Percentiles rank a stretch among this genome's conserved stretches.
These are phyloP conservation scores for Nineta flava DNA, from an alignment of 2,888 invertebrate genomes.

Conservation along the genomic window DNA sequence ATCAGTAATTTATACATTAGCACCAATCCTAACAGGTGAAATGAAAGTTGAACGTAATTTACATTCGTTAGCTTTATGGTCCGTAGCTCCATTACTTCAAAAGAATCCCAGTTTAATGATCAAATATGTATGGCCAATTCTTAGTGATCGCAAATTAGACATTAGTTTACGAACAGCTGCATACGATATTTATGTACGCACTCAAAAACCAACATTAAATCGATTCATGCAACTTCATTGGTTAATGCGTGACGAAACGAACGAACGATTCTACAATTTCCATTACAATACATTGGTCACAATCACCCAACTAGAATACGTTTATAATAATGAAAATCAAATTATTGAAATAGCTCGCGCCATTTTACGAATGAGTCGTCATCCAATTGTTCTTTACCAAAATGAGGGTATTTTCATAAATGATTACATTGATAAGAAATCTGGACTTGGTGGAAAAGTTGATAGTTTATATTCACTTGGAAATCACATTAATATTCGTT, in stretches of 20 bases:
- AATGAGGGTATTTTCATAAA: conserved; percentile 21
- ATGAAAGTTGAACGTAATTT: conserved; percentile 20
- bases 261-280: conserved; percentile 30
- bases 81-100: conserved; percentile 19
- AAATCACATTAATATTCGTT: too few relatives aligned
- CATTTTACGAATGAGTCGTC: neutral
- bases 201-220: conserved; percentile 20
- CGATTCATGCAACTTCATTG: conserved; percentile 27
- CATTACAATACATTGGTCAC: conserved; percentile 29
- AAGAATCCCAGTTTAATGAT: conserved; percentile 17
- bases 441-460: conserved; percentile 22
- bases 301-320: conserved; percentile 18
- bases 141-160: conserved; percentile 25
- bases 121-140: conserved; percentile 30
- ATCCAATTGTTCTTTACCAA: conserved; percentile 14
- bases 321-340: too few relatives aligned
- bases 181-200: conserved; percentile 26
- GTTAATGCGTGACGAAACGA: conserved; percentile 28
- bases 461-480: neutral
- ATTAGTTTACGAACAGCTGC: conserved; percentile 27
- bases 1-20: conserved; percentile 24
- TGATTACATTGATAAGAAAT: conserved; percentile 26
- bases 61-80: conserved; percentile 27
- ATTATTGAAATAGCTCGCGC: neutral
- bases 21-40: conserved; percentile 26